These are phyloP conservation scores for Dreissena rostriformis DNA, from an alignment of 1,140 invertebrate species.

Conservation along the genomic window DNA sequence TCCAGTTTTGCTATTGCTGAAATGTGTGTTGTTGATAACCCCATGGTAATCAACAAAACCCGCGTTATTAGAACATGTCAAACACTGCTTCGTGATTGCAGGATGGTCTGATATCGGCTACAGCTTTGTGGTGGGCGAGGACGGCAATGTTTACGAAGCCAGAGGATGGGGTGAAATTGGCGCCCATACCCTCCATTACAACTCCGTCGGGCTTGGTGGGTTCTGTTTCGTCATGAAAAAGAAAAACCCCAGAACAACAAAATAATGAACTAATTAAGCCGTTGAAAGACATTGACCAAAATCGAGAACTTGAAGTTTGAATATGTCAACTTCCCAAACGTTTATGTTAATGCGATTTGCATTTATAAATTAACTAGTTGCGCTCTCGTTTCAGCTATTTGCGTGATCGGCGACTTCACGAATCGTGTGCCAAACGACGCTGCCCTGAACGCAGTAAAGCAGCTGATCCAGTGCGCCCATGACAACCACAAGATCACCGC, in stretches of 20 bases:
- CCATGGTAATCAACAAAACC: no score
- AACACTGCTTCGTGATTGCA: neutral
- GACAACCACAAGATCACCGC: conserved; percentile 73
- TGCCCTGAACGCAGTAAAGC: conserved; percentile 79
- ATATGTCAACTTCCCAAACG: no score
- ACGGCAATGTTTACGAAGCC: conserved; percentile 17
- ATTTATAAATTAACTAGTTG: neutral
- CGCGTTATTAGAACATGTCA: no score
- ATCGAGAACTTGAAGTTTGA: no score
- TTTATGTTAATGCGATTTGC: no score
- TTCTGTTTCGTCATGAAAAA: no score
- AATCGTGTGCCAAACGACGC: conserved; percentile 76
- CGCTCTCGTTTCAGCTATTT: conserved; percentile 60
- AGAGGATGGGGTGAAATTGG: conserved; percentile 2
- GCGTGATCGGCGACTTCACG: conserved; percentile 69
- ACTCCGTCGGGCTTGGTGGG: neutral
- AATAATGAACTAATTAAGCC: no score
- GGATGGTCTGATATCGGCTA: conserved; percentile 14
- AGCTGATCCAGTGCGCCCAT: conserved; percentile 82
- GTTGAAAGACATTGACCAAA: no score
- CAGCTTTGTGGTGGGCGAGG: conserved; percentile 14
- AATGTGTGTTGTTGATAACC: no score
- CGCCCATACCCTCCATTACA: neutral
- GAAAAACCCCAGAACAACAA: no score
- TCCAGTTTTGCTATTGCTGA: no score